Base-by-base conservation (phyloP, 1,140 invertebrate genomes). In the Cyclargus thomasi region DNA sequence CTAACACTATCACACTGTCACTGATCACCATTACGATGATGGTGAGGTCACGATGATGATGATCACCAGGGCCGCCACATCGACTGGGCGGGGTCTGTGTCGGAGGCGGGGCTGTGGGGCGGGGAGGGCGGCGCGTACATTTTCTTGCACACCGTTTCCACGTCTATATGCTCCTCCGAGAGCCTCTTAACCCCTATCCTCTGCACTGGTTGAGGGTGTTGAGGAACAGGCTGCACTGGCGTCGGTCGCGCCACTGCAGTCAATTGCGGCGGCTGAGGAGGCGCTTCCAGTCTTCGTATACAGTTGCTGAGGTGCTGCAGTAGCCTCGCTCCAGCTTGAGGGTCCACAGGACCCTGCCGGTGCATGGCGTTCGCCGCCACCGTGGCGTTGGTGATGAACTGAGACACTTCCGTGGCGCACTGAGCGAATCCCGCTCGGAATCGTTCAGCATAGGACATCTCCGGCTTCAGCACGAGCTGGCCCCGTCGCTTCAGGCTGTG, bases 401-500 rank as follows among this genome's bases (percentile, higher is more conserved):
- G 94, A 80, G 95, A 96, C 74, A 99, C 97, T 92, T 98, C 97
- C 77, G 95, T 95, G 64, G 97, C 97, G 88, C 97, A 97, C 81
- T 97, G 97, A 63, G 95, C 96, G 90, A 97, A 98, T 21, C 97
- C 97, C 63, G 96, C 95, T 36, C 95, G 93, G 91, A 97, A 98
- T 64, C 96, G 93, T 69, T 90, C 87, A 53, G 84, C 77, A 65
- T 90, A 90, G 76, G 97, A 97, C 64, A 95, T 93, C 78, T 95
- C 94, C 68, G 94, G 93, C 70, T 94, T 93, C n/a, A 94, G 92
- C 75, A 94, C 95, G 53, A 94, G 88, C 70, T 90, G 85, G n/a
- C 93, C 93, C 14, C 95, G 88, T 36, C 94, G 88, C 80, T 96
- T 95, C 17, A 90, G 76, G n/a, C 94, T 92, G 68, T 96, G 94